A percentile compares a stretch with the other conserved stretches of the same genome.
phyloP scores from a whole-genome alignment of 2,113 vertebrate genomes.

The Proteles cristata region DNA sequence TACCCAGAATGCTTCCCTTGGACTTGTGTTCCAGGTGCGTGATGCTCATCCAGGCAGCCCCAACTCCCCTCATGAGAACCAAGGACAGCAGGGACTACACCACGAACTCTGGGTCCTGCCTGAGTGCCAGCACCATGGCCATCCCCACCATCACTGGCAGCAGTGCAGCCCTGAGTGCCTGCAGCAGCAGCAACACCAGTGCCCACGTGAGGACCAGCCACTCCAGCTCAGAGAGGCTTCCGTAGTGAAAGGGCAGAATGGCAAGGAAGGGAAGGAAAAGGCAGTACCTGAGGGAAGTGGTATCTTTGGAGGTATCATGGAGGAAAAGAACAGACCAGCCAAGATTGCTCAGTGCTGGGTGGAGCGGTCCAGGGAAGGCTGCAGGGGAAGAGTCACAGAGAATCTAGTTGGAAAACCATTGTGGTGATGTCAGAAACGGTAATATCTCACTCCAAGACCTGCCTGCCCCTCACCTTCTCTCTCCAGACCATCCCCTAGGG shows the following conservation, averaged over 20 bases:
- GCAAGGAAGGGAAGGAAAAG: neutral
- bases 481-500: neutral
- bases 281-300: no score
- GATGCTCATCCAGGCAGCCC: conserved; percentile 57
- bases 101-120: accelerated
- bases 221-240: neutral
- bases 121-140: neutral
- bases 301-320: neutral
- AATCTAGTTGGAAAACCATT: neutral
- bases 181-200: neutral
- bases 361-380: neutral
- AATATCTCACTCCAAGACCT: neutral
- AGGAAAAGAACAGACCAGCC: neutral
- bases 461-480: neutral
- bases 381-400: neutral
- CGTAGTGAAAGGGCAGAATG: neutral
- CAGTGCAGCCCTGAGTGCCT: neutral
- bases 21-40: neutral
- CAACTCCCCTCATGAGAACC: neutral
- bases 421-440: neutral
- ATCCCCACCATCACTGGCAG: neutral
- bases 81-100: neutral
- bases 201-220: neutral
- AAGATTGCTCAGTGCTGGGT: neutral
- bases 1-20: neutral